A percentile compares a stretch with the other conserved stretches of the same genome.
These are phyloP conservation scores for Heteropelma amictum DNA, from an alignment of 2,888 invertebrate genomes.

Conservation along the genomic window DNA sequence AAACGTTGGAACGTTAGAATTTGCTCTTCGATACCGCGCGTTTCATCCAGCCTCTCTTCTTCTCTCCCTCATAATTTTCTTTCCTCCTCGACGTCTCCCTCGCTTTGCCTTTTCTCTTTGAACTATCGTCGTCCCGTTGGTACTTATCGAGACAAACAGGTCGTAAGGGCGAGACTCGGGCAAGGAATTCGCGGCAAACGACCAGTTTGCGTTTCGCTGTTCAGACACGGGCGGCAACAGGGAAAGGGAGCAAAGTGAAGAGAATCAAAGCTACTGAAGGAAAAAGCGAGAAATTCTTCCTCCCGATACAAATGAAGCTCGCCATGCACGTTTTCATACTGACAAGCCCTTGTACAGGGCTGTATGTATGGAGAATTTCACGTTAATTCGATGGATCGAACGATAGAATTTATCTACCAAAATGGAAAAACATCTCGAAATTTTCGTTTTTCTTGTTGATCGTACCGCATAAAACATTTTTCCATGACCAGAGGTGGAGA, in stretches of 20 bases:
- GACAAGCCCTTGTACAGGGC: no score
- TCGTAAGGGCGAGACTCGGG: slow-evolving; percentile 34
- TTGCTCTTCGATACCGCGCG: slow-evolving; percentile 57
- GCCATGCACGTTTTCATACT: no score
- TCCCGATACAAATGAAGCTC: slow-evolving; percentile 8
- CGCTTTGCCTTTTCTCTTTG: slow-evolving; percentile 63
- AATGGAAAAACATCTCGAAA: no score
- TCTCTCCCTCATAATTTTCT: not conserved
- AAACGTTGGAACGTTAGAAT: slow-evolving; percentile 62
- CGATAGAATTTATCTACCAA: no score
- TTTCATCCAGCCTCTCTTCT: not conserved
- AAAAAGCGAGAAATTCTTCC: slow-evolving; percentile 20
- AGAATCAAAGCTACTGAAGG: slow-evolving; percentile 8
- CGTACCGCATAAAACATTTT: no score
- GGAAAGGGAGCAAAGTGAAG: not conserved
- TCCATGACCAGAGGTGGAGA: no score
- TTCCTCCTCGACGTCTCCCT: not conserved
- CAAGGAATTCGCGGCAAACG: slow-evolving; percentile 5
- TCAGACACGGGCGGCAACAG: no score
- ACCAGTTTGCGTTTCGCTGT: slow-evolving; percentile 20
- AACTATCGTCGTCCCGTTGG: slow-evolving; percentile 62
- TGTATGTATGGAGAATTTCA: no score
- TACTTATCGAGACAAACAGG: slow-evolving; percentile 65
- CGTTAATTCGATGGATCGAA: no score
- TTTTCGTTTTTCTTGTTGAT: no score